Evolutionary conservation across 2,113 vertebrate genomes (phyloP).

Genomic region (Channa maculata): DNA sequence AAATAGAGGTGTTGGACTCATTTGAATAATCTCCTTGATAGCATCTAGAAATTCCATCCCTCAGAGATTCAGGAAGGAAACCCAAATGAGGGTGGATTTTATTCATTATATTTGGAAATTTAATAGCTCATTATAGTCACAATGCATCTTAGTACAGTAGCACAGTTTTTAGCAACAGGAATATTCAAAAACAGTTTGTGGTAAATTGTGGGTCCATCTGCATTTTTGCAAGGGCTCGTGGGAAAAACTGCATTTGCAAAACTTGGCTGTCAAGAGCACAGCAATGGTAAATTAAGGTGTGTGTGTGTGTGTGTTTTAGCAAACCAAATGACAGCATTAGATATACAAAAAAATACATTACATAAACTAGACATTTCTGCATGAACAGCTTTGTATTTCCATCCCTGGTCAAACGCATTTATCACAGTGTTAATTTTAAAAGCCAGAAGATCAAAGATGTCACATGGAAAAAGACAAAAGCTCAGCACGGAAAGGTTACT

Average conservation of each 20-base stretch:
- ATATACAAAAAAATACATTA: conserved; percentile 14
- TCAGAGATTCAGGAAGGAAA: conserved; percentile 47
- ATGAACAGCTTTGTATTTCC: conserved; percentile 20
- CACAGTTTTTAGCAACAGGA: conserved; percentile 36
- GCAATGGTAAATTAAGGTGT: conserved; percentile 5
- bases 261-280: conserved; percentile 28
- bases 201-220: conserved; percentile 32
- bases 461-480: conserved; percentile 56
- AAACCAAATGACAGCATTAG: conserved; percentile 3
- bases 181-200: conserved; percentile 55
- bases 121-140: conserved; percentile 60
- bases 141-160: conserved; percentile 55
- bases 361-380: conserved; percentile 28
- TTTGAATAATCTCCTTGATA: conserved; percentile 64
- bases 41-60: conserved; percentile 38
- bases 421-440: conserved; percentile 82
- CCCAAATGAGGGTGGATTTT: conserved; percentile 63
- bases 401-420: conserved; percentile 51
- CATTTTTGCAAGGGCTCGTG: conserved; percentile 63
- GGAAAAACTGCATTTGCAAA: conserved; percentile 41
- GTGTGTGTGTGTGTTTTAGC: conserved; percentile 3
- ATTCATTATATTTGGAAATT: conserved; percentile 72
- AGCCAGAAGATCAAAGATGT: conserved; percentile 55
- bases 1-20: conserved; percentile 27
- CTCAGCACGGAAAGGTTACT: conserved; percentile 66